Evolutionary conservation across 2,888 invertebrate genomes (phyloP), one percentile per base, ranked within the genome.

Genomic region (Macroteleia sp.): DNA sequence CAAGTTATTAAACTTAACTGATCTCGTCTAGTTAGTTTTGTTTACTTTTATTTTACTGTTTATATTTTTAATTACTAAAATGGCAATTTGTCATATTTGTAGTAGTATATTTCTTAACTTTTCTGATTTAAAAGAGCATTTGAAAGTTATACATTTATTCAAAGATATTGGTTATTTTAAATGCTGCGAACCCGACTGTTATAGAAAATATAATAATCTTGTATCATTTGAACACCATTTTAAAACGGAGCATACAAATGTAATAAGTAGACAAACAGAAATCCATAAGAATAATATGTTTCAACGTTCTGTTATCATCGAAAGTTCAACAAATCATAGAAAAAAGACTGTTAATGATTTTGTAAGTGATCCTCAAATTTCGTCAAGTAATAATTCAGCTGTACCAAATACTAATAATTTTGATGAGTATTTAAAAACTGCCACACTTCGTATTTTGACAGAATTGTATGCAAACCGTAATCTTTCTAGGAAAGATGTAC

Each of bases 161-260:
- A 25, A 6, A 39, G 41, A 50, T 22, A 14, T 1, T 19, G 41
- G 10, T 30, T 50, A 62, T 62, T 62, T 17, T 22, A 62, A 62
- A 30, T 62, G 62, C 20, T 9, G 22, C 16, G 59, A 59, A 34
- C 10, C 6, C 14, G 20, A 62, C 34, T 62, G 62, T 17, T 28
- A 12, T n/a, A 28, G 62, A 50, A 41, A 50, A 20, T 62, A 50
- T 54, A 28, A 52, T 44, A 54, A 14, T 19, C 10, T 66, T 5
- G n/a, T 25, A 17, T 44, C 52, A 10, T 44, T 66, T 30, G 42
- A 54, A 54, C 52, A 28, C 10, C 64, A 66, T 54, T 66, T 16
- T 22, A 52, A 52, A 12, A 28, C 14, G 0, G 20, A 62, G 3
- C 50, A 62, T 50, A 17, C 1, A 20, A 34, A 34, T 54, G 32